These are phyloP conservation scores for Jordanella pulchra DNA, from an alignment of 2,797 vertebrate species.

Conservation along the genomic window DNA sequence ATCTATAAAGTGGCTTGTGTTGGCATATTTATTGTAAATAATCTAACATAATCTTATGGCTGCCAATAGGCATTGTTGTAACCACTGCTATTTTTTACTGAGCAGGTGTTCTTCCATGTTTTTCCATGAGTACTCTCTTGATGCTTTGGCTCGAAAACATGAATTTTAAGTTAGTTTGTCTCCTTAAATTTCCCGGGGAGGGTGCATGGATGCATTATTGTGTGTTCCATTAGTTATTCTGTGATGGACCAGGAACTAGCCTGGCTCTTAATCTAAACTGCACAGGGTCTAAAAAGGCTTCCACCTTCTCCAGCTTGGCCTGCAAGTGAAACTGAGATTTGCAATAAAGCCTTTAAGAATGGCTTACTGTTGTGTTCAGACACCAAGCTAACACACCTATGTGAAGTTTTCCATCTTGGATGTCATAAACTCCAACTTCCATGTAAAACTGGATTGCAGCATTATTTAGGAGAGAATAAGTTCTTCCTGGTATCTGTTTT, in stretches of 20 bases:
- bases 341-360: neutral
- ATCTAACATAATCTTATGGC: neutral
- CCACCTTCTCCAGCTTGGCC: neutral
- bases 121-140: too few relatives aligned
- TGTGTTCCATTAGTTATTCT: neutral
- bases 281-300: neutral
- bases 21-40: neutral
- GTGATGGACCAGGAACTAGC: neutral
- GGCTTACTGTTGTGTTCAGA: neutral
- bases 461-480: slow-evolving; percentile 1
- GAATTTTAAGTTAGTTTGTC: too few relatives aligned
- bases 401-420: neutral
- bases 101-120: too few relatives aligned
- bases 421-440: neutral
- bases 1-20: neutral
- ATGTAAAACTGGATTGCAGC: neutral
- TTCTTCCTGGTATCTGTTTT: slow-evolving; percentile 13
- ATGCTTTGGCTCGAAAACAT: too few relatives aligned
- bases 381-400: neutral
- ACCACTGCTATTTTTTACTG: too few relatives aligned
- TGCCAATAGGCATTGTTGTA: neutral
- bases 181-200: too few relatives aligned
- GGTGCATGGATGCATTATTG: too few relatives aligned
- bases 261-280: neutral
- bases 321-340: neutral